phyloP scores from a whole-genome alignment of 2,113 vertebrate species.

The Thunnus maccoyii region DNA sequence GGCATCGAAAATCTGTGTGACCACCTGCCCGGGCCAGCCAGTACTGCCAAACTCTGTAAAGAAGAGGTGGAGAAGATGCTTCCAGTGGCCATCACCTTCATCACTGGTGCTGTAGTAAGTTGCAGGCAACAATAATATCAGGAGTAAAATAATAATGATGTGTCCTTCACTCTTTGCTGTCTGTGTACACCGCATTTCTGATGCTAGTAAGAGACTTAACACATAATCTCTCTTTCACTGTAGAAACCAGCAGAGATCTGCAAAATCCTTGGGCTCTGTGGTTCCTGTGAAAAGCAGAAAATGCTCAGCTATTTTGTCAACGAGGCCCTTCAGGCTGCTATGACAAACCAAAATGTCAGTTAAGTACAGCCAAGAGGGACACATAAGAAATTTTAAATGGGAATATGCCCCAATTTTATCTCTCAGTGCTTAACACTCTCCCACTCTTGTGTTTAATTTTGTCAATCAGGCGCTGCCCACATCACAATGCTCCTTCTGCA shows the following conservation, averaged over 20 bases:
- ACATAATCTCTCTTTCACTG: neutral
- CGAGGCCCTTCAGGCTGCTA: slow-evolving; percentile 50
- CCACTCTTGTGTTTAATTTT: slow-evolving; percentile 1
- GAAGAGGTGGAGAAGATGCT: slow-evolving; percentile 75
- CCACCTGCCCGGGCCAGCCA: slow-evolving; percentile 53
- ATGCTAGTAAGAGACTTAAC: neutral
- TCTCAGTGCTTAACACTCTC: neutral
- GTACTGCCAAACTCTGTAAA: slow-evolving; percentile 70
- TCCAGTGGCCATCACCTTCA: slow-evolving; percentile 70
- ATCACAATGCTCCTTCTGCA: slow-evolving; percentile 75
- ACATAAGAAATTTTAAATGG: neutral
- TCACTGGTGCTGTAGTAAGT: slow-evolving; percentile 81
- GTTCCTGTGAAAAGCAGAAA: slow-evolving; percentile 15
- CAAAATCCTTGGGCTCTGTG: slow-evolving; percentile 82
- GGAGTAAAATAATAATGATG: neutral
- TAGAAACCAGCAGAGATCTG: slow-evolving; percentile 85
- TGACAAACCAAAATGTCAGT: slow-evolving; percentile 56
- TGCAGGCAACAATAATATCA: neutral
- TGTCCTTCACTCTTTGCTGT: neutral
- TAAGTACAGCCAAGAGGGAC: neutral
- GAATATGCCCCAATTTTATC: neutral
- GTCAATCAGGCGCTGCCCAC: slow-evolving; percentile 46
- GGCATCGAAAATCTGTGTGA: slow-evolving; percentile 79
- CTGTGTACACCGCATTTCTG: neutral
- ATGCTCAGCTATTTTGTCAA: slow-evolving; percentile 61